These are phyloP conservation scores for Platorchestia sp. DNA, from an alignment of 1,140 invertebrate genomes.

Conservation along the genomic window DNA sequence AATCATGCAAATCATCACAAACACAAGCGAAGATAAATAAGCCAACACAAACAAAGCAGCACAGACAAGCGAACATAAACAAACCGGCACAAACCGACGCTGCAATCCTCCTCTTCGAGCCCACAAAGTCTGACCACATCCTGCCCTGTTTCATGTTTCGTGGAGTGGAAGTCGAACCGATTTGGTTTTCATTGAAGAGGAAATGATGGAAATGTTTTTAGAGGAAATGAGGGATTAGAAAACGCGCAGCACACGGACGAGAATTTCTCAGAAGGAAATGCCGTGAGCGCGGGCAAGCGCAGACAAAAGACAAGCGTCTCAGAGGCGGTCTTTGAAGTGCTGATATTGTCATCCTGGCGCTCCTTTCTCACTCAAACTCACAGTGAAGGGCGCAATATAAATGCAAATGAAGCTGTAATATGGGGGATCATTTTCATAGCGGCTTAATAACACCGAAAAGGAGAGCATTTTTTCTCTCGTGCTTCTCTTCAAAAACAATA, in stretches of 20 bases:
- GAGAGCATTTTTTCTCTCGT: not conserved
- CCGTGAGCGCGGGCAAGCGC: not conserved
- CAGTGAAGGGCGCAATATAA: slow-evolving; percentile 44
- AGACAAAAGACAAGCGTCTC: not conserved
- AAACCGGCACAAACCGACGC: not conserved
- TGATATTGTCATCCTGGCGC: slow-evolving; percentile 28
- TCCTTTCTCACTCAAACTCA: slow-evolving; percentile 24
- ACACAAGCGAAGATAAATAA: no score
- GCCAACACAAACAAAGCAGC: not conserved
- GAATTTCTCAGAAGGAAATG: slow-evolving; percentile 14
- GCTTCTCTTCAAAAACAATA: slow-evolving; percentile 1
- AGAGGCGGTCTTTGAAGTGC: slow-evolving; percentile 8
- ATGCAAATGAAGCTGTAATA: slow-evolving; percentile 53
- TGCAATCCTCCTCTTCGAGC: not conserved
- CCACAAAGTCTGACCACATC: not conserved
- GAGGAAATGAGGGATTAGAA: slow-evolving; percentile 28
- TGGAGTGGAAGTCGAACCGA: not conserved
- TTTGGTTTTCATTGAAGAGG: not conserved
- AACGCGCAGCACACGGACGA: not conserved
- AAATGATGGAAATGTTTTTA: not conserved
- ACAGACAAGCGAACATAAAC: not conserved
- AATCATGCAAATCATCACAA: no score
- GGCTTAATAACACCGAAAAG: not conserved
- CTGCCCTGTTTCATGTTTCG: not conserved
- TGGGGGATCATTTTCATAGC: slow-evolving; percentile 38